Evolutionary conservation across 1,140 invertebrate genomes (phyloP).

Genomic region (Diabrotica undecimpunctata): DNA sequence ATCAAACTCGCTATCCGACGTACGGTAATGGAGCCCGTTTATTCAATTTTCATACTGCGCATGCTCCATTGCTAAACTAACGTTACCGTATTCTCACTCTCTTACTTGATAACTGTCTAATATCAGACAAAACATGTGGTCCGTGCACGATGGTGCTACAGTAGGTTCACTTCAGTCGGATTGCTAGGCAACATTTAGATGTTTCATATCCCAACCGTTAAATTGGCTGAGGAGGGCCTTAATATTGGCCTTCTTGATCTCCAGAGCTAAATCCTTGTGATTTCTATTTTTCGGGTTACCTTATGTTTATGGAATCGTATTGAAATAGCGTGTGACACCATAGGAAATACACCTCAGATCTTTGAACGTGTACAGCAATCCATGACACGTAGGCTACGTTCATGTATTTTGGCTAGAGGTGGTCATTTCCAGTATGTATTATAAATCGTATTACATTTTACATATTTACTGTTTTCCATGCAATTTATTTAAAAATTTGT

Average conservation of each 20-base stretch:
- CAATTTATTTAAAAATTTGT: neutral
- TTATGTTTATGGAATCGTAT: neutral
- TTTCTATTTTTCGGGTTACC: neutral
- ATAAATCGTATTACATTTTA: neutral
- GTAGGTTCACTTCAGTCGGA: neutral
- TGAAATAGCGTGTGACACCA: neutral
- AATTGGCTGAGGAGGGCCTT: neutral
- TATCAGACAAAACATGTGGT: constrained; percentile 1
- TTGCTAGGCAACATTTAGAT: neutral
- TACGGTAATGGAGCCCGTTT: no score
- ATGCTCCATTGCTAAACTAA: no score
- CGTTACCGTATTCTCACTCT: no score
- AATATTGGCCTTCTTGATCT: neutral
- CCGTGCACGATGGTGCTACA: neutral
- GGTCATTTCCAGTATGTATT: neutral
- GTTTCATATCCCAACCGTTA: neutral
- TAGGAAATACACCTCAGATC: neutral
- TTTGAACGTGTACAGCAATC: neutral
- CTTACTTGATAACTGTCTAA: no score
- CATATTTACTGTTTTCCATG: neutral
- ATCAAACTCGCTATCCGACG: no score
- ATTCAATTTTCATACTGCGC: no score
- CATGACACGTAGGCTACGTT: neutral
- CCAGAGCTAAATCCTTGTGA: neutral
- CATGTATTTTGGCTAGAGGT: neutral